Percentiles rank a stretch among this genome's conserved stretches.
Conservation (phyloP, 92 coral and sea anemone species). For the Palythoa caribaeorum region DNA sequence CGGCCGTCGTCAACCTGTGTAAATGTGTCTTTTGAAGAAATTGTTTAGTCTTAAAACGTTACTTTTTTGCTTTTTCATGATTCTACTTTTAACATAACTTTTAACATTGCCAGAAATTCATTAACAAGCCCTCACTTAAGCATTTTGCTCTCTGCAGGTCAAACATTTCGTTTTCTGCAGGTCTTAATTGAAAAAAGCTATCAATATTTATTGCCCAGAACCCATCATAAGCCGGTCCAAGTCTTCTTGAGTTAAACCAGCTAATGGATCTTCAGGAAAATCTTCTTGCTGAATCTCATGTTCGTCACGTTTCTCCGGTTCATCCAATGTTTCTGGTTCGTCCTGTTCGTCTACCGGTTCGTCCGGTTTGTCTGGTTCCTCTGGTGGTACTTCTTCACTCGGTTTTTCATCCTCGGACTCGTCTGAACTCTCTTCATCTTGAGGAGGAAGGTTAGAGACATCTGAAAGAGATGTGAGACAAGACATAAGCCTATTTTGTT, state of each 20-base stretch:
- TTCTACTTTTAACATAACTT: too few species aligned
- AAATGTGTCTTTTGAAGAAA: too few species aligned
- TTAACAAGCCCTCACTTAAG: background rate
- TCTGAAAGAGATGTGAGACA: background rate
- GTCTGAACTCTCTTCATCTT: background rate
- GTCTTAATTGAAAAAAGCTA: background rate
- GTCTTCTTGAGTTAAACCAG: conserved; percentile 37
- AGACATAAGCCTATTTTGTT: background rate
- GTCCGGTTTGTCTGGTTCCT: background rate
- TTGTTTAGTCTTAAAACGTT: too few species aligned
- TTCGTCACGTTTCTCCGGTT: background rate
- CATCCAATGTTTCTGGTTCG: background rate
- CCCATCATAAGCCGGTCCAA: conserved; percentile 33
- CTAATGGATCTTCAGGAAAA: conserved; percentile 16
- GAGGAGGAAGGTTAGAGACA: background rate
- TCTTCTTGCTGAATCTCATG: background rate
- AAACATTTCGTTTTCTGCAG: background rate
- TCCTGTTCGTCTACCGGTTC: background rate
- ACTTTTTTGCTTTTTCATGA: too few species aligned
- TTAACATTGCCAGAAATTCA: background rate
- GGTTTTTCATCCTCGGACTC: conserved; percentile 27
- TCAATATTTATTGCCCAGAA: background rate
- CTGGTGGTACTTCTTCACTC: conserved; percentile 11
- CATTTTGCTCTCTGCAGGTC: background rate
- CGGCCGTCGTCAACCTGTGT: too few species aligned